Conservation (phyloP, 2,113 vertebrate genomes). For the Embiotoca jacksoni region DNA sequence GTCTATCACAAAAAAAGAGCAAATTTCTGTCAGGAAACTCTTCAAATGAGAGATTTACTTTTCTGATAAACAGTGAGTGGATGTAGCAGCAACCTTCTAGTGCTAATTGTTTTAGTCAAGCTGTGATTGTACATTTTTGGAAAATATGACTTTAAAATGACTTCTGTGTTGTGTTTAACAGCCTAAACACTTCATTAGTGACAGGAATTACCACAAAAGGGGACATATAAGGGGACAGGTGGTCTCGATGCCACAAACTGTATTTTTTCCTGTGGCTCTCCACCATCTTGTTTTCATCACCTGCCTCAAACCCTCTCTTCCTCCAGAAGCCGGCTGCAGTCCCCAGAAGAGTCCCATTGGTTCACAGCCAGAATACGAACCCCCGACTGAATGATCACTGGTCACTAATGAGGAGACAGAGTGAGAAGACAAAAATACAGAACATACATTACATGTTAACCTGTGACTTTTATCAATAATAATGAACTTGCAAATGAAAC, state of each 20-base stretch:
- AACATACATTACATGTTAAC: background rate
- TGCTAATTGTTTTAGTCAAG: too few species aligned
- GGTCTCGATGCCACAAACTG: background rate
- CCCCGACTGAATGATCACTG: constrained; percentile 74
- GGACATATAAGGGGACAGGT: background rate
- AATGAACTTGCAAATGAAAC: background rate
- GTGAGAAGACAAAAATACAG: background rate
- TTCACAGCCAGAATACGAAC: constrained; percentile 81
- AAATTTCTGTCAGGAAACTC: background rate
- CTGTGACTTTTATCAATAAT: background rate
- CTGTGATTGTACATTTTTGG: too few species aligned
- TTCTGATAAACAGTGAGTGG: too few species aligned
- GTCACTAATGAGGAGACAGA: constrained; percentile 60
- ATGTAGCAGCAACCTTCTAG: background rate
- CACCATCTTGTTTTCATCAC: constrained; percentile 16
- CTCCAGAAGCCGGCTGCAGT: constrained; percentile 69
- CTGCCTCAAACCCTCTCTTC: constrained; percentile 75
- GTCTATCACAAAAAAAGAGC: constrained; percentile 53
- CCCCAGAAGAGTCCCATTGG: constrained; percentile 84
- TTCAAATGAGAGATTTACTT: background rate
- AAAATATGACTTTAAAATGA: background rate
- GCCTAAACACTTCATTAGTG: background rate
- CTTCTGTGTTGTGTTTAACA: background rate
- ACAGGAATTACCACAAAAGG: background rate
- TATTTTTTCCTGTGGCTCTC: background rate